Conservation (phyloP, 2,797 vertebrate species). For the Eutrigla gurnardus region DNA sequence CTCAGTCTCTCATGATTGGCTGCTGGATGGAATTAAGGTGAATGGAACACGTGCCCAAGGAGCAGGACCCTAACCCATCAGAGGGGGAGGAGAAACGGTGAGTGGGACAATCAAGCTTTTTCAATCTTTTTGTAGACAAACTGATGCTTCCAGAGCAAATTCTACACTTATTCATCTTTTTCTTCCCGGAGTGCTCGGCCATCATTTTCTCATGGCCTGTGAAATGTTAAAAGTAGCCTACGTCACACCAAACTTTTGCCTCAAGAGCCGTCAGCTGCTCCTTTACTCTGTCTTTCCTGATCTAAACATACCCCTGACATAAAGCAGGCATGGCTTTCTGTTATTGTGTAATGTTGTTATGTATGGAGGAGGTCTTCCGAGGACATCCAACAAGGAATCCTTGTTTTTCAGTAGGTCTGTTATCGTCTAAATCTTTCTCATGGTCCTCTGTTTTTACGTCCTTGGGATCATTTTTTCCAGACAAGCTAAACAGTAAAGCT, state of each 20-base stretch:
- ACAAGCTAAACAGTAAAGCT: conserved; percentile 37
- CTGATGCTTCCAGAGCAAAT: not conserved
- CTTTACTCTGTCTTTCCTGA: not conserved
- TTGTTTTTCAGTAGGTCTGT: conserved; percentile 16
- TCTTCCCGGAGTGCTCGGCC: no score
- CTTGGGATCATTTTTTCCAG: conserved; percentile 3
- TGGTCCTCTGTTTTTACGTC: conserved; percentile 40
- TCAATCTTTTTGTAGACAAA: not conserved
- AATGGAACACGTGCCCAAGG: conserved; percentile 99
- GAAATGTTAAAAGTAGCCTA: not conserved
- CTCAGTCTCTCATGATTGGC: conserved; percentile 96
- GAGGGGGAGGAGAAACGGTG: conserved; percentile 99
- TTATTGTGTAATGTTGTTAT: not conserved
- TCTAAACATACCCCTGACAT: conserved; percentile 15
- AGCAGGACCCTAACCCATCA: conserved; percentile 95
- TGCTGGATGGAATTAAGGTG: conserved; percentile 99
- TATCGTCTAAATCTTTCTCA: conserved; percentile 36
- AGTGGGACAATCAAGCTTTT: conserved; percentile 47
- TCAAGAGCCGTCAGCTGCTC: not conserved
- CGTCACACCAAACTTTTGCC: not conserved
- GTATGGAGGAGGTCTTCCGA: conserved; percentile 32
- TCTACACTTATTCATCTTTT: not conserved
- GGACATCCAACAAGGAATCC: conserved; percentile 29
- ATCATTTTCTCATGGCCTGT: not conserved
- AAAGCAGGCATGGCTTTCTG: conserved; percentile 10